Conservation (phyloP, 2,797 vertebrate species). For the Trachurus trachurus region DNA sequence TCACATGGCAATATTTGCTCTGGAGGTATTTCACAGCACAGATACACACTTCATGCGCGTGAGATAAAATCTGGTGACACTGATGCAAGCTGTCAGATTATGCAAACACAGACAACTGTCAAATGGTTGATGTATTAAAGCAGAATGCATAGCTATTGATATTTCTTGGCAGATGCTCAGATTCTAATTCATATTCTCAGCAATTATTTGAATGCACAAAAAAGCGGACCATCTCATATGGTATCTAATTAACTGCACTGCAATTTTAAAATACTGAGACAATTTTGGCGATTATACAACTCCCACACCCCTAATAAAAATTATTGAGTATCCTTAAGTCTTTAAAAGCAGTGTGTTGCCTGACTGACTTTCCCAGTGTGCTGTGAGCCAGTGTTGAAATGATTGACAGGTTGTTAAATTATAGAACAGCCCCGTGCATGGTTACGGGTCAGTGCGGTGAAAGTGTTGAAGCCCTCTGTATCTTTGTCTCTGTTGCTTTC, state of each 20-base stretch:
- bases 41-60: background rate
- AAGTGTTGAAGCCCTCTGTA: constrained; percentile 53
- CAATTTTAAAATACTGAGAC: background rate
- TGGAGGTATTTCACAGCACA: background rate
- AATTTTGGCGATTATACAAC: background rate
- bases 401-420: constrained; percentile 75
- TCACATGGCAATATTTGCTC: constrained; percentile 33
- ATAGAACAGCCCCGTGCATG: constrained; percentile 47
- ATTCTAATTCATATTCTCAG: background rate
- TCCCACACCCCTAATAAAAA: background rate
- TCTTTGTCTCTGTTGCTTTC: constrained; percentile 45
- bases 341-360: constrained; percentile 32
- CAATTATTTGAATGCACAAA: background rate
- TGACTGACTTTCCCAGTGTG: constrained; percentile 17
- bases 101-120: background rate
- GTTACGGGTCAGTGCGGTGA: constrained; percentile 64
- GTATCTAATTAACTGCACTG: background rate
- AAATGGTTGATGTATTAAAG: constrained; percentile 8
- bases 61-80: background rate
- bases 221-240: background rate
- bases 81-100: constrained; percentile 16
- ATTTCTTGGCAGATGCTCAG: background rate
- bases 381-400: constrained; percentile 52
- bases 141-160: background rate
- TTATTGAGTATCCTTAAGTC: constrained; percentile 11